These are phyloP conservation scores for Anagyrus pseudococci DNA, from an alignment of 2,888 invertebrate species.

Conservation along the genomic window DNA sequence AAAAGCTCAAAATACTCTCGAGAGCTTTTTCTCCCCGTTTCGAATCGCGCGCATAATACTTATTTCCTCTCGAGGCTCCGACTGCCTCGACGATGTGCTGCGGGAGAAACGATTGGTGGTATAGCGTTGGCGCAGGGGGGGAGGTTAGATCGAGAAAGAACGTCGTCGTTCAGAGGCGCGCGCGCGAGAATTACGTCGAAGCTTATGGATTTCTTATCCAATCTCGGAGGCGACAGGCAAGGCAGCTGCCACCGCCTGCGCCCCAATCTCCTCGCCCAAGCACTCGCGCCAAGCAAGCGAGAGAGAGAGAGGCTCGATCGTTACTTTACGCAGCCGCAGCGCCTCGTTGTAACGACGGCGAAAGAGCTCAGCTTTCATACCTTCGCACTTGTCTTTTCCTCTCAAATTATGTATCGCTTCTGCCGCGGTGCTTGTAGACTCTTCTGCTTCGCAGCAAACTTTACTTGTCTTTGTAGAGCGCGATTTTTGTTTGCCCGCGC, in stretches of 20 bases:
- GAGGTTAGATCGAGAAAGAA: not conserved
- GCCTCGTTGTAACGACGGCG: too few species aligned
- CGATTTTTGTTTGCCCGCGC: too few species aligned
- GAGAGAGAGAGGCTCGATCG: constrained; percentile 12
- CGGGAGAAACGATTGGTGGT: not conserved
- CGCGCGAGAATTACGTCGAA: constrained; percentile 43
- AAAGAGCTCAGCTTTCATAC: too few species aligned
- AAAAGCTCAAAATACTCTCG: not conserved
- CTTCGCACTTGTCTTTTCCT: too few species aligned
- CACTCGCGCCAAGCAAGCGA: constrained; percentile 23
- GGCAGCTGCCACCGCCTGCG: too few species aligned
- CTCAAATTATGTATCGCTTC: too few species aligned
- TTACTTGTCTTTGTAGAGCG: too few species aligned
- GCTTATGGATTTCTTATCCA: constrained; percentile 51
- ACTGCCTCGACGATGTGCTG: not conserved
- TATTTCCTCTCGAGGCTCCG: not conserved
- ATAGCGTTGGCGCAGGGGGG: not conserved
- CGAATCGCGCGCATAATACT: not conserved
- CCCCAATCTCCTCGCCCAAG: constrained; percentile 22
- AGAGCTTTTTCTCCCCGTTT: not conserved
- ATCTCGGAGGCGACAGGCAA: constrained; percentile 37
- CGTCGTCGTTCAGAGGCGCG: not conserved
- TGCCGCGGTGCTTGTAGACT: too few species aligned
- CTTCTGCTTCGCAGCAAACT: too few species aligned
- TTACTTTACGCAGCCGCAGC: too few species aligned